Conservation (phyloP, 2,797 vertebrate genomes). For the Falco berigora region DNA sequence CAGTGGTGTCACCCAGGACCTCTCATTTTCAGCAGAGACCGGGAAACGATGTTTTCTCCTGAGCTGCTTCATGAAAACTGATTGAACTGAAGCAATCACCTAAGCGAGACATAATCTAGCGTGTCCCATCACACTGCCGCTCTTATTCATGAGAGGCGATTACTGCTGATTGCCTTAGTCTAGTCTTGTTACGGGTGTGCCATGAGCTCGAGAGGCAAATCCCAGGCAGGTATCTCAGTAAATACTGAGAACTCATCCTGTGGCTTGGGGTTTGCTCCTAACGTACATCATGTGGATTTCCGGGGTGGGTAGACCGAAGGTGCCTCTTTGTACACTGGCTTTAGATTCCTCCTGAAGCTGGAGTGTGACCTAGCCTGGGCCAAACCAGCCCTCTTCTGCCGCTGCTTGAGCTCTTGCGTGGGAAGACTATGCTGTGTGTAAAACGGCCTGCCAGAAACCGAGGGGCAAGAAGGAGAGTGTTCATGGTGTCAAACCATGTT, state of each 20-base stretch:
- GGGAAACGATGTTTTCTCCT: neutral
- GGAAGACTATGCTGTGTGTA: neutral
- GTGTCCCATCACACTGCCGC: neutral
- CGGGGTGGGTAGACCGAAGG: neutral
- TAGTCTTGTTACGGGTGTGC: neutral
- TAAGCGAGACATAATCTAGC: neutral
- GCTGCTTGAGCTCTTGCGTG: neutral
- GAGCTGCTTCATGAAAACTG: neutral
- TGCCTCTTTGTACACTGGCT: neutral
- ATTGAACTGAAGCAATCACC: neutral
- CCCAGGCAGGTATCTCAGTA: neutral
- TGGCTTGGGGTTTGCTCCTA: neutral
- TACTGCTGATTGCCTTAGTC: neutral
- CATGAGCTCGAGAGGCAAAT: neutral
- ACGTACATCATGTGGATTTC: accelerated
- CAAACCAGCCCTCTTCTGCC: neutral
- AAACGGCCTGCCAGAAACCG: neutral
- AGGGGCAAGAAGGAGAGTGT: neutral
- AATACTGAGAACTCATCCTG: neutral
- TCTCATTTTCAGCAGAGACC: neutral
- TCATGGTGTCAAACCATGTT: neutral
- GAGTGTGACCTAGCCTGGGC: neutral
- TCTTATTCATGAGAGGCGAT: neutral
- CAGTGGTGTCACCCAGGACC: neutral
- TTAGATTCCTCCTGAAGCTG: neutral